These are phyloP conservation scores for Hydroisotoma schaefferi DNA, from an alignment of 2,888 invertebrate genomes.

Conservation along the genomic window DNA sequence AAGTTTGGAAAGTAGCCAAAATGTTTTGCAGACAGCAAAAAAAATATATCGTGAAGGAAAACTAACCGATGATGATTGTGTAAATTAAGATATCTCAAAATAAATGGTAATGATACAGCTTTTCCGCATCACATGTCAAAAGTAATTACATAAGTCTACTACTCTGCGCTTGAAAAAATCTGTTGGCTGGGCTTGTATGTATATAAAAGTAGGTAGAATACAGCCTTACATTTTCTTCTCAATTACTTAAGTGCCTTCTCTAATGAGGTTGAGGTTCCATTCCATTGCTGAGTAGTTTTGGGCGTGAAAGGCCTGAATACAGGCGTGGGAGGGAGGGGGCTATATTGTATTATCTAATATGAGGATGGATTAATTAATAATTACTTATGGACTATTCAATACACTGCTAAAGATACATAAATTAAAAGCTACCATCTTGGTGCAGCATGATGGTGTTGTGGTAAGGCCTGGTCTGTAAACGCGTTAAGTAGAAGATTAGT, in stretches of 20 bases:
- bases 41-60: background rate
- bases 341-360: too few relatives aligned
- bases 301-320: too few relatives aligned
- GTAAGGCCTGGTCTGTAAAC: too few relatives aligned
- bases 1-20: conserved; percentile 2
- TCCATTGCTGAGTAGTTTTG: background rate
- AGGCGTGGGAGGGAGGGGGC: too few relatives aligned
- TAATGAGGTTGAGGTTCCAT: background rate
- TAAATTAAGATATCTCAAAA: conserved; percentile 6
- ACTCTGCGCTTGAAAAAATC: conserved; percentile 9
- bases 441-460: too few relatives aligned
- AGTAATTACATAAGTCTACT: conserved; percentile 19
- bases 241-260: conserved; percentile 4
- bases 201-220: conserved; percentile 4
- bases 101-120: conserved; percentile 23
- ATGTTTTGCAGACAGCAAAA: background rate
- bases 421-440: too few relatives aligned
- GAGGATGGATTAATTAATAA: too few relatives aligned
- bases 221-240: background rate
- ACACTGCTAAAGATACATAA: too few relatives aligned
- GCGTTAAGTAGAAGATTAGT: too few relatives aligned
- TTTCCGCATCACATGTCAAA: conserved; percentile 21
- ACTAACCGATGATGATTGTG: too few relatives aligned
- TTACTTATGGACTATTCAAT: too few relatives aligned
- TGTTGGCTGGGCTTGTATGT: conserved; percentile 7